Evolutionary conservation across 2,113 vertebrate genomes (phyloP).

Genomic region (Dromaius novaehollandiae): DNA sequence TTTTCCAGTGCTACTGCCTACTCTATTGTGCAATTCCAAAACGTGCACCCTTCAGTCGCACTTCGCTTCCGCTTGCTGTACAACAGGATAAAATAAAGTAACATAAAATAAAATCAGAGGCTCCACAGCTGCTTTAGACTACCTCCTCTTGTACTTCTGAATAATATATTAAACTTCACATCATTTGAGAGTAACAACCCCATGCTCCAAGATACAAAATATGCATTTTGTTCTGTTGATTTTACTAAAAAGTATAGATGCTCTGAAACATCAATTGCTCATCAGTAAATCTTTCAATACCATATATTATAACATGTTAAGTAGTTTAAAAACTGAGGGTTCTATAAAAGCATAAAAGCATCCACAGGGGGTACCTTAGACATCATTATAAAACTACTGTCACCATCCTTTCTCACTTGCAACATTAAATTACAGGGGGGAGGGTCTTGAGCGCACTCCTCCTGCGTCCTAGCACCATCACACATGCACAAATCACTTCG

Average conservation of each 20-base stretch:
- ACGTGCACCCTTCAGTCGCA: conserved; percentile 18
- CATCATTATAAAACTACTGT: neutral
- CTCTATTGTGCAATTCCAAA: conserved; percentile 7
- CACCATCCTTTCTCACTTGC: neutral
- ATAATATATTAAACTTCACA: conserved; percentile 55
- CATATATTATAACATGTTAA: neutral
- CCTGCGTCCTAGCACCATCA: neutral
- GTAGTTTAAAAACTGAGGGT: neutral
- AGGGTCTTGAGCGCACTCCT: neutral
- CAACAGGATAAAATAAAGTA: neutral
- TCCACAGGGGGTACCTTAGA: neutral
- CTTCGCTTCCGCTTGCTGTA: neutral
- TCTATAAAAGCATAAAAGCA: neutral
- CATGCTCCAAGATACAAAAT: conserved; percentile 42
- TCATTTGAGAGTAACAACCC: conserved; percentile 31
- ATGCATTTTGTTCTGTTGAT: conserved; percentile 29
- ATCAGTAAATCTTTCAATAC: conserved; percentile 36
- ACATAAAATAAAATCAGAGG: neutral
- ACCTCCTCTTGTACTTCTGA: conserved; percentile 15
- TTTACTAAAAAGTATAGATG: conserved; percentile 37
- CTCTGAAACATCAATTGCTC: conserved; percentile 38
- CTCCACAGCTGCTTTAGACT: conserved; percentile 17
- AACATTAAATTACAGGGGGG: neutral
- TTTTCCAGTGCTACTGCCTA: neutral
- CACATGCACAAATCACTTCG: neutral